Base-by-base conservation (phyloP, 2,888 invertebrate genomes). In the Agriotes lineatus region DNA sequence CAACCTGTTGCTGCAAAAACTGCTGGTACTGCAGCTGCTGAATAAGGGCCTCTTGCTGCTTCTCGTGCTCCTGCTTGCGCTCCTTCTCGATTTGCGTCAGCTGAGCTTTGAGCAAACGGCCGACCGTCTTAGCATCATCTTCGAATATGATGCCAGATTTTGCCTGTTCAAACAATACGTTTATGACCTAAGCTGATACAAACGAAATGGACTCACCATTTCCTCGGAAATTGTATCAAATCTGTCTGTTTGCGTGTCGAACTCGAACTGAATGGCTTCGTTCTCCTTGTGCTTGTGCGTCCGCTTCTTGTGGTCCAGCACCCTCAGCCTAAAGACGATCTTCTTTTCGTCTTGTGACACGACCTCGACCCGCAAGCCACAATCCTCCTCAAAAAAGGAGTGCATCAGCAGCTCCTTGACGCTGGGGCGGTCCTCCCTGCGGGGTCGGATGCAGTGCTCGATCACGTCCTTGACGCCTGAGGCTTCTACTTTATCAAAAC, bases 191-290 rank as follows among this genome's bases (percentile, higher is more conserved):
- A 52, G 10, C 3, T 20, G 12, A 20, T 10, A 20, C 20, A 48
- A 48, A 10, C 1, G 1, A 25, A n/a, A 50, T 10, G 82, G 37
- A 82, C 81, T 81, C 80, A 90, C 91, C 97, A 98, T 96, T 83
- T 97, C 97, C 80, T 92, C 92, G 60, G 97, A 96, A 37, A 99
- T 94, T 80, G 96, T 96, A 80, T 97, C 96, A 68, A 96, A 95
- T 81, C 95, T 93, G 84, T 99, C 99, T 66, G 88, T 89, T 75
- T 91, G 91, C 78, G 97, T 91, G 84, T 98, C 96, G 85, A 97
- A 99, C 78, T 97, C 97, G 86, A 99, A 99, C 85, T 99, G 98
- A 76, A 99, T 97, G 9, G 99, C 99, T 85, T 99, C 99, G 85
- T 99, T 99, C 85, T 99, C 98, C 81, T 97, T 97, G 85, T 99